Percentiles rank a stretch among this genome's conserved stretches.
These are phyloP conservation scores for Acanthosepion lycidas DNA, from an alignment of 2,888 invertebrate genomes.

Conservation along the genomic window DNA sequence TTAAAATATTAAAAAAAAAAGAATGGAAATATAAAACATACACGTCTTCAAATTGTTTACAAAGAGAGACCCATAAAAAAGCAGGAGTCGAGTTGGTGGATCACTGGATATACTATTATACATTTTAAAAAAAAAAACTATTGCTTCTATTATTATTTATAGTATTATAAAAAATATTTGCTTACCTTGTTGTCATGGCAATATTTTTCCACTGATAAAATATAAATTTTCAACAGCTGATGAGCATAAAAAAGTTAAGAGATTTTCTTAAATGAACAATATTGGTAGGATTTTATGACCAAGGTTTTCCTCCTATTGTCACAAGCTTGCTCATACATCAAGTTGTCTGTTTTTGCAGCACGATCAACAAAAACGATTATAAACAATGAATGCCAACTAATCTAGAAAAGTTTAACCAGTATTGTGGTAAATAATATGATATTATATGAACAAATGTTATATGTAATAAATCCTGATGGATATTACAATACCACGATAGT, in stretches of 20 bases:
- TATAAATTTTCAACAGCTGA: neutral
- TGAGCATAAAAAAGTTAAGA: neutral
- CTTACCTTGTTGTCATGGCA: slow-evolving; percentile 49
- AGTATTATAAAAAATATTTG: neutral
- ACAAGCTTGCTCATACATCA: neutral
- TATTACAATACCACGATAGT: neutral
- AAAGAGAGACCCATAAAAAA: neutral
- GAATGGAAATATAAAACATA: neutral
- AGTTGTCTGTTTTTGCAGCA: neutral
- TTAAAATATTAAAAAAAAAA: neutral
- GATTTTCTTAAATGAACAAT: neutral
- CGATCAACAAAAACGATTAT: neutral
- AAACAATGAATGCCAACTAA: neutral
- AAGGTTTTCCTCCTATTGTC: neutral
- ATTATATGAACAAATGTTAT: too few relatives aligned
- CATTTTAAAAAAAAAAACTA: neutral
- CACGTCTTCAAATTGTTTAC: neutral
- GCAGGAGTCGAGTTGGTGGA: neutral
- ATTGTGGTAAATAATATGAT: neutral
- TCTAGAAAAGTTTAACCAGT: neutral
- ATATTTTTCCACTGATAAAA: slow-evolving; percentile 35
- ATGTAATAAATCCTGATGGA: neutral
- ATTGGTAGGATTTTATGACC: neutral
- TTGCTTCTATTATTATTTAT: neutral
- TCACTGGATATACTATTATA: neutral